Conservation (phyloP, 1,140 invertebrate genomes). For the Drosophila lini region DNA sequence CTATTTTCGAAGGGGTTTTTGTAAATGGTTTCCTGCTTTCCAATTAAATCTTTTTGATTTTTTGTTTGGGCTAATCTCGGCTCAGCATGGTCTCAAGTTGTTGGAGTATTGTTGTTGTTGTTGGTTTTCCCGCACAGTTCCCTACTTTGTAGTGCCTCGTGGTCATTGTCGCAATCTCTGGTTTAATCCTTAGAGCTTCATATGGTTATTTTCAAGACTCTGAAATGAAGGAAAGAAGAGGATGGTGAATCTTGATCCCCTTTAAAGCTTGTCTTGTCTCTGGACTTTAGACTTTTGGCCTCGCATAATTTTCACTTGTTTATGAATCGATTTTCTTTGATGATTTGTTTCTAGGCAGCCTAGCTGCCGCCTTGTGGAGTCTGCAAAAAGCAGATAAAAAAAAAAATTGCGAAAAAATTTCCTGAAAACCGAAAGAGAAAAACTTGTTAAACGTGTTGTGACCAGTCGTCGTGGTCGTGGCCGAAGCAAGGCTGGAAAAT, state of each 20-base stretch:
- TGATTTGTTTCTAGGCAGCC: constrained; percentile 37
- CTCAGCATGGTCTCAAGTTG: constrained; percentile 28
- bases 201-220: not conserved
- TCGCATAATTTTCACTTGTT: constrained; percentile 42
- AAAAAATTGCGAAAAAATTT: constrained; percentile 78
- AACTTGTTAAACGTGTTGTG: constrained; percentile 79
- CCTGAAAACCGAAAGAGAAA: constrained; percentile 69
- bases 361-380: not conserved
- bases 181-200: constrained; percentile 2
- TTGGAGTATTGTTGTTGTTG: constrained; percentile 1
- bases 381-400: constrained; percentile 52
- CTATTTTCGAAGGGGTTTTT: not conserved
- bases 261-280: too few relatives aligned
- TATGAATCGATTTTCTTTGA: constrained; percentile 43
- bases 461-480: constrained; percentile 43
- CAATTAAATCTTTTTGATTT: constrained; percentile 7
- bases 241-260: too few relatives aligned
- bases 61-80: constrained; percentile 16
- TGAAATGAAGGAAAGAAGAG: constrained; percentile 10
- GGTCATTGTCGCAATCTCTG: constrained; percentile 45
- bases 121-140: constrained; percentile 28
- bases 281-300: constrained; percentile 5
- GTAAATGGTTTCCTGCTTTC: not conserved
- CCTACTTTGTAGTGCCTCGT: constrained; percentile 9
- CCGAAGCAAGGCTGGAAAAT: constrained; percentile 56